Conservation (phyloP, 2,113 vertebrate species). For the Turnix velox region DNA sequence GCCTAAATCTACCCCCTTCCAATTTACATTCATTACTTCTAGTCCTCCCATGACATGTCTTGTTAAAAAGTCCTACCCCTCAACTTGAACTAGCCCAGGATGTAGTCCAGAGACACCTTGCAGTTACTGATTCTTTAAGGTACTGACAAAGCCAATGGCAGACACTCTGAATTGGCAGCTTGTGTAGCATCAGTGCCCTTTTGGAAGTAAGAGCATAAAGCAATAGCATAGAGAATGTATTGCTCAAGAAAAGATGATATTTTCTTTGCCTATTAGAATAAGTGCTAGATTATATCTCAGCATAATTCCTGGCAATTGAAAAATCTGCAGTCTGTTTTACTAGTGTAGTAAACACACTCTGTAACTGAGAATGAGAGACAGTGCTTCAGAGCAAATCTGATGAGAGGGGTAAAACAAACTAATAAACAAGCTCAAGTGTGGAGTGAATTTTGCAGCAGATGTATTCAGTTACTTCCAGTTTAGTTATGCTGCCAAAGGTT, state of each 20-base stretch:
- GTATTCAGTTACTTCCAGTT: background rate
- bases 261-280: background rate
- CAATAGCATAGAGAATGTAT: background rate
- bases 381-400: background rate
- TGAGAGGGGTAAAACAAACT: background rate
- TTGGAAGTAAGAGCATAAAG: background rate
- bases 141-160: background rate
- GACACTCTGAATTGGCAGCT: background rate
- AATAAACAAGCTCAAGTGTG: background rate
- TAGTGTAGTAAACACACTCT: background rate
- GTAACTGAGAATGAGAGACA: background rate
- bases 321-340: background rate
- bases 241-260: background rate
- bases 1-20: no score
- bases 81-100: background rate
- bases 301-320: background rate
- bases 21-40: no score
- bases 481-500: background rate
- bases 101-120: background rate
- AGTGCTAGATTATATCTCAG: fast-evolving
- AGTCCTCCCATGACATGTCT: no score
- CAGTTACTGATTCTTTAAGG: background rate
- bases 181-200: background rate
- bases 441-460: background rate
- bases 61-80: no score